Evolutionary conservation across 2,113 vertebrate genomes (phyloP).

Genomic region (Cryptotis parvus): DNA sequence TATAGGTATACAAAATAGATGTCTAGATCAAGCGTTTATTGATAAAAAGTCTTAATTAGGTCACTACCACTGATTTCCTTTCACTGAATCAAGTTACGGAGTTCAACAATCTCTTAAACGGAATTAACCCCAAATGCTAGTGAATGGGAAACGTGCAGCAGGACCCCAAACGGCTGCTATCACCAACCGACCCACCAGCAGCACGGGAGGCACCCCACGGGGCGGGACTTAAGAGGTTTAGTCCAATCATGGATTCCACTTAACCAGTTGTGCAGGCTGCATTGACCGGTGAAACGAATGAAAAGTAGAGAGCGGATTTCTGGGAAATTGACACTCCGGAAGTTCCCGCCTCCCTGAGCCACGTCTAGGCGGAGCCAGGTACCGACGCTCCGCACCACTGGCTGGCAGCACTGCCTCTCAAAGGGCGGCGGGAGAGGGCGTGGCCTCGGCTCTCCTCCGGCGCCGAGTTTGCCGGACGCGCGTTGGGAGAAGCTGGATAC

Average conservation of each 20-base stretch:
- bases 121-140: neutral
- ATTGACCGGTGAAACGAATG: neutral
- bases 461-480: constrained; percentile 1
- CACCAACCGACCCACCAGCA: fast-evolving
- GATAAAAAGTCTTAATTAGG: neutral
- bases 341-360: fast-evolving
- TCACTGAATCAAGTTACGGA: neutral
- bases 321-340: constrained; percentile 15
- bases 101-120: neutral
- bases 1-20: too few relatives aligned
- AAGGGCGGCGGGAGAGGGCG: neutral
- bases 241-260: neutral
- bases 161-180: fast-evolving
- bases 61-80: neutral
- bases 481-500: fast-evolving
- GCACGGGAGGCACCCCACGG: fast-evolving
- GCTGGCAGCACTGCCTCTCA: neutral
- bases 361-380: constrained; percentile 41
- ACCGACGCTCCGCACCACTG: neutral
- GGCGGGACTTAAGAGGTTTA: neutral
- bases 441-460: fast-evolving
- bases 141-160: fast-evolving
- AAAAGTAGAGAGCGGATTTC: constrained; percentile 7
- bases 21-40: too few relatives aligned
- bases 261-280: neutral